Evolutionary conservation across 2,797 vertebrate genomes (phyloP).

Genomic region (Kryptopterus vitreolus): DNA sequence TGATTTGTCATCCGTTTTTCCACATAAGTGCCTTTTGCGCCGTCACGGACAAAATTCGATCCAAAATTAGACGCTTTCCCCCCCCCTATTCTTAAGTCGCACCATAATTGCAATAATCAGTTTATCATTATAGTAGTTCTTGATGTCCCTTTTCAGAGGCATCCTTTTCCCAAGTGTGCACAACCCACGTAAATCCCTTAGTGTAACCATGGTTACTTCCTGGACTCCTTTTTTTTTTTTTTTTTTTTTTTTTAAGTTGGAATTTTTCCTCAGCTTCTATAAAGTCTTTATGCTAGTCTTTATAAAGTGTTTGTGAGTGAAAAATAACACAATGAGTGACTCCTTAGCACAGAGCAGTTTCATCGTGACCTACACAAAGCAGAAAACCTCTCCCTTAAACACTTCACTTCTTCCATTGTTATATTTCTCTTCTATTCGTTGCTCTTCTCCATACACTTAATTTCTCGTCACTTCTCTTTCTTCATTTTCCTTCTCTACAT

Average conservation of each 20-base stretch:
- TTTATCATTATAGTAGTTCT: constrained; percentile 24
- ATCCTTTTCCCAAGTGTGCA: constrained; percentile 27
- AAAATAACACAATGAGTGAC: constrained; percentile 32
- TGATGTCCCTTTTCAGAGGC: constrained; percentile 18
- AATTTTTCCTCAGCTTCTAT: constrained; percentile 26
- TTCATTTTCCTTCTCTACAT: no score
- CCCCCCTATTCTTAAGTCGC: constrained; percentile 7
- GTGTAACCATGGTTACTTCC: constrained; percentile 60
- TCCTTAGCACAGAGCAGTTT: constrained; percentile 36
- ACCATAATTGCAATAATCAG: constrained; percentile 28
- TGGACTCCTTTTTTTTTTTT: constrained; percentile 24
- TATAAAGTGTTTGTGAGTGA: constrained; percentile 33
- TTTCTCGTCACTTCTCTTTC: no score
- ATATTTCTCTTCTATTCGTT: no score
- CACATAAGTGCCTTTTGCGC: background rate
- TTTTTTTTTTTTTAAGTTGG: background rate
- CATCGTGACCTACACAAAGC: constrained; percentile 30
- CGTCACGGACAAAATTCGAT: background rate
- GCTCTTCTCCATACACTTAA: no score
- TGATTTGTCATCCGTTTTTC: background rate
- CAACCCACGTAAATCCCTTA: constrained; percentile 42
- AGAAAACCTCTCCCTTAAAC: background rate
- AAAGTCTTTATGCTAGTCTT: constrained; percentile 36
- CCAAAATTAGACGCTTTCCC: background rate
- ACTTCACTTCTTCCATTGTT: background rate